Evolutionary conservation across 2,888 invertebrate species (phyloP).

Genomic region (Drosophila atripex): DNA sequence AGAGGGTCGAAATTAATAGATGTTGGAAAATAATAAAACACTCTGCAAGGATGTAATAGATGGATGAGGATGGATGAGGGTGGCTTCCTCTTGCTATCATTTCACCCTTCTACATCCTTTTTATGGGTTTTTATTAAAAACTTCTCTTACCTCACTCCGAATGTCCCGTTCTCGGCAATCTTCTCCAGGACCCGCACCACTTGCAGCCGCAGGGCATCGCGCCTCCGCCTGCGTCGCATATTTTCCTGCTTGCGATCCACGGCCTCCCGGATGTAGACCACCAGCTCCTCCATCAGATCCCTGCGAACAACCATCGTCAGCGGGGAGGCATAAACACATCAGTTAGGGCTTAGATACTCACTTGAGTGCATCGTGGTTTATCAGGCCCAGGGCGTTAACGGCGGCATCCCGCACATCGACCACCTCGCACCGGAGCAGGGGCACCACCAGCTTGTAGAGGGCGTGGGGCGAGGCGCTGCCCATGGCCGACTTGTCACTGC

Average conservation of each 20-base stretch:
- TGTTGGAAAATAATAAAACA: too few relatives aligned
- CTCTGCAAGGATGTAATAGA: not conserved
- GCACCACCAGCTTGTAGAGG: conserved; percentile 96
- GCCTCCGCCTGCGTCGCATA: conserved; percentile 93
- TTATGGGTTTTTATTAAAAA: not conserved
- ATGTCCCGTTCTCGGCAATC: conserved; percentile 95
- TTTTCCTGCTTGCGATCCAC: conserved; percentile 99
- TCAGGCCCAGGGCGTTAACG: conserved; percentile 96
- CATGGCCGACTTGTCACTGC: conserved; percentile 89
- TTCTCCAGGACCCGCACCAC: conserved; percentile 95
- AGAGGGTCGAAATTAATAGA: too few relatives aligned
- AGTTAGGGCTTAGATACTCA: conserved; percentile 84
- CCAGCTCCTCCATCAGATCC: conserved; percentile 97
- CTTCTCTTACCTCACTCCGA: conserved; percentile 88
- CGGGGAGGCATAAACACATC: conserved; percentile 7
- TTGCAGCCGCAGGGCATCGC: conserved; percentile 96
- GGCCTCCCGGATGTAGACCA: conserved; percentile 96
- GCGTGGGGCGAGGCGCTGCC: conserved; percentile 91
- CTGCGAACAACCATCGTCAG: conserved; percentile 84
- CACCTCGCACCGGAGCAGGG: conserved; percentile 95
- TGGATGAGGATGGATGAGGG: too few relatives aligned
- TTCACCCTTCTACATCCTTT: not conserved
- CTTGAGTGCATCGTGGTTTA: conserved; percentile 97
- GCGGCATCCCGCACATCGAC: conserved; percentile 97
- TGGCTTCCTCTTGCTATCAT: not conserved